Evolutionary conservation across 2,113 vertebrate genomes (phyloP).

Genomic region (Larimichthys crocea): DNA sequence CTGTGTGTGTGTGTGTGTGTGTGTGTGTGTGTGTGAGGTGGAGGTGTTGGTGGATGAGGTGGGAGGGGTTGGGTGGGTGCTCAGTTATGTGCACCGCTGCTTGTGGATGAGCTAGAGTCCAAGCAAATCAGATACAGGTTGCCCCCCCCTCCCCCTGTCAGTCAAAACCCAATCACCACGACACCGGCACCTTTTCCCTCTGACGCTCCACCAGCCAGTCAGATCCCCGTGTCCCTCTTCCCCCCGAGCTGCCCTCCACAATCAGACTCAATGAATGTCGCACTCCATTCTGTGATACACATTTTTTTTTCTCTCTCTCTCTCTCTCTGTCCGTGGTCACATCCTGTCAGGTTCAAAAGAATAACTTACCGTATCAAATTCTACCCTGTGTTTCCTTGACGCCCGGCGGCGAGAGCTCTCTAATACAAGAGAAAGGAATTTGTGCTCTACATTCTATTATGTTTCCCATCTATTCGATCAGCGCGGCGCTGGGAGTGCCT

Average conservation of each 20-base stretch:
- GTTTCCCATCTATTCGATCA: slow-evolving; percentile 57
- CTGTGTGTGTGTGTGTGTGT: slow-evolving; percentile 5
- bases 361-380: slow-evolving; percentile 51
- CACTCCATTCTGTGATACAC: slow-evolving; percentile 42
- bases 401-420: slow-evolving; percentile 27
- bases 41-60: neutral
- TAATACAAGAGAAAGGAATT: slow-evolving; percentile 43
- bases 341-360: slow-evolving; percentile 59
- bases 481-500: slow-evolving; percentile 11
- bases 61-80: neutral
- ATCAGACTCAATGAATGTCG: slow-evolving; percentile 53
- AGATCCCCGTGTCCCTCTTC: slow-evolving; percentile 25
- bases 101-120: slow-evolving; percentile 65
- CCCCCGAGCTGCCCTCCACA: slow-evolving; percentile 5
- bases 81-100: slow-evolving; percentile 40
- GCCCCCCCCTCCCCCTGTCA: slow-evolving; percentile 58
- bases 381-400: slow-evolving; percentile 46
- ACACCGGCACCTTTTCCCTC: slow-evolving; percentile 50
- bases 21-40: neutral
- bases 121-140: slow-evolving; percentile 64
- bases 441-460: slow-evolving; percentile 53
- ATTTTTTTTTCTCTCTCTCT: neutral
- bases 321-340: slow-evolving; percentile 32
- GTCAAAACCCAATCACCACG: slow-evolving; percentile 72
- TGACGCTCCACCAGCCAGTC: slow-evolving; percentile 55